phyloP scores from a whole-genome alignment of 2,888 invertebrate genomes.

The Platerodrilus igneus region DNA sequence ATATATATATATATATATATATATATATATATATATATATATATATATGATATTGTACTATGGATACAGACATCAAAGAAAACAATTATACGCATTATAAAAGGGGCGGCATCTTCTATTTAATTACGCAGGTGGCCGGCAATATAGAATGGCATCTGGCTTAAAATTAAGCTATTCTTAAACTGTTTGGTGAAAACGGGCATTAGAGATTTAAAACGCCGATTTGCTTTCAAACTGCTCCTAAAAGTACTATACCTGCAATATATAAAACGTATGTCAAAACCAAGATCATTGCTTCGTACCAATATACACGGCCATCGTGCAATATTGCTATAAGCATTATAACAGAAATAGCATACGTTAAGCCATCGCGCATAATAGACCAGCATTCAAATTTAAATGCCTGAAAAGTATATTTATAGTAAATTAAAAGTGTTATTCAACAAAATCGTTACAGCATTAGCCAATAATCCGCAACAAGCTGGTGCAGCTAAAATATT shows the following conservation, averaged over 20 bases:
- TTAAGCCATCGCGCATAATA: slow-evolving; percentile 63
- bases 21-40: too few relatives aligned
- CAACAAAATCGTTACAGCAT: slow-evolving; percentile 42
- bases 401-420: slow-evolving; percentile 45
- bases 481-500: slow-evolving; percentile 69
- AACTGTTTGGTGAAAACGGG: too few relatives aligned
- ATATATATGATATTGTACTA: too few relatives aligned
- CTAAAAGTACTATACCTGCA: slow-evolving; percentile 52
- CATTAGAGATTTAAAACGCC: too few relatives aligned
- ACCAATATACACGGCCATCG: slow-evolving; percentile 68
- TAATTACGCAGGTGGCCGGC: too few relatives aligned
- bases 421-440: not conserved
- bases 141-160: not conserved
- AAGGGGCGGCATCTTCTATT: too few relatives aligned
- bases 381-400: slow-evolving; percentile 68
- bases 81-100: too few relatives aligned
- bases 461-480: slow-evolving; percentile 60
- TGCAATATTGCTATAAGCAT: slow-evolving; percentile 61
- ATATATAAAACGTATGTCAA: slow-evolving; percentile 65
- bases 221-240: not conserved
- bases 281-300: slow-evolving; percentile 66
- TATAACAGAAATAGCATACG: slow-evolving; percentile 64
- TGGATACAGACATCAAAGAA: too few relatives aligned
- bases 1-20: too few relatives aligned
- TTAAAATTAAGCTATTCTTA: not conserved